Evolutionary conservation across 2,113 vertebrate genomes (phyloP).

Genomic region (Daboia siamensis): DNA sequence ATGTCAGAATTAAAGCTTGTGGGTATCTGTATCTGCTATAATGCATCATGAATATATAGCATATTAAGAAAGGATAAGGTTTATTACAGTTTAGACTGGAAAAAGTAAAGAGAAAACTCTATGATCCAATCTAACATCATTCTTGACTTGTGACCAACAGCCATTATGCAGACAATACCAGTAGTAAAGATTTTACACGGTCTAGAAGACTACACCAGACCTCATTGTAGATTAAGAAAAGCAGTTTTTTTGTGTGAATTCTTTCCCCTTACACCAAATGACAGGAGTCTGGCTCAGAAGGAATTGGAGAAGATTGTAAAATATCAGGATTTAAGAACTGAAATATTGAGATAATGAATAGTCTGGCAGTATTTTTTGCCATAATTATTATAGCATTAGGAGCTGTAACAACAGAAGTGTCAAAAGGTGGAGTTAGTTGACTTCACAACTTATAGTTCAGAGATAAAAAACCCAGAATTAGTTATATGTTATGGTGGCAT

Average conservation of each 20-base stretch:
- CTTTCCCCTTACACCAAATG: background rate
- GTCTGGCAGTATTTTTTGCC: background rate
- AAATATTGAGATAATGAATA: background rate
- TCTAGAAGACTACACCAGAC: background rate
- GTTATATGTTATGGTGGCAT: background rate
- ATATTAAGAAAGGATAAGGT: background rate
- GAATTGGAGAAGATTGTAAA: background rate
- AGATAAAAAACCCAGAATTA: background rate
- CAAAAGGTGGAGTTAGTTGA: background rate
- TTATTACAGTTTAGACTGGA: background rate
- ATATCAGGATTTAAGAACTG: background rate
- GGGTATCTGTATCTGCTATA: background rate
- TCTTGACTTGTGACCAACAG: background rate
- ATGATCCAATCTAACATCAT: background rate
- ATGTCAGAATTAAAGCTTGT: background rate
- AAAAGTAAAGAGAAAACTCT: background rate
- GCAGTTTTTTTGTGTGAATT: background rate
- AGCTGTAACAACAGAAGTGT: background rate
- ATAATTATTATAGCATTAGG: background rate
- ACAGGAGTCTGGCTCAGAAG: background rate
- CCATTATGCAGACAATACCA: background rate
- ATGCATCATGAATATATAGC: background rate
- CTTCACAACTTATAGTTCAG: background rate
- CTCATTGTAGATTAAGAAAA: background rate
- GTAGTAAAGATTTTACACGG: background rate